Evolutionary conservation across 2,797 vertebrate genomes (phyloP).

Genomic region (Lutjanus argentimaculatus): DNA sequence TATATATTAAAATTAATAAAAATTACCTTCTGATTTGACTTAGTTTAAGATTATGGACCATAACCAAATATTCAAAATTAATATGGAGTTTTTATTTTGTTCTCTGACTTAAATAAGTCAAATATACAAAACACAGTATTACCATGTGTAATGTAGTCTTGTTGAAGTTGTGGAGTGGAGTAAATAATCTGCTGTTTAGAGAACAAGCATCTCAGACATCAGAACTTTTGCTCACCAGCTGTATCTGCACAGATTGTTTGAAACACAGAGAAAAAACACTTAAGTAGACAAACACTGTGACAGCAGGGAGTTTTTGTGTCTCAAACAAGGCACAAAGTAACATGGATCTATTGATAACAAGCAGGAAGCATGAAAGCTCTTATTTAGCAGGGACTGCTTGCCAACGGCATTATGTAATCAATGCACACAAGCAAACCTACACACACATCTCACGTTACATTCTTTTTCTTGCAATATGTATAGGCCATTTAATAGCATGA

Average conservation of each 20-base stretch:
- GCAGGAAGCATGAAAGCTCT: constrained; percentile 50
- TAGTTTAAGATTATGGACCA: background rate
- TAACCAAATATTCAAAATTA: background rate
- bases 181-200: background rate
- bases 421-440: constrained; percentile 42
- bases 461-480: constrained; percentile 8
- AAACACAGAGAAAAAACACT: background rate
- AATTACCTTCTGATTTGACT: background rate
- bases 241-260: background rate
- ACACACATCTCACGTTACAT: constrained; percentile 49
- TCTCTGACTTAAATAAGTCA: constrained; percentile 6
- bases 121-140: background rate
- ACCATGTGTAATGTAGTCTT: background rate
- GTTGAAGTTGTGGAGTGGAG: background rate
- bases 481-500: background rate
- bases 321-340: constrained; percentile 28
- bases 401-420: constrained; percentile 67
- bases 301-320: background rate
- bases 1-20: background rate
- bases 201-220: background rate
- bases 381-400: constrained; percentile 49
- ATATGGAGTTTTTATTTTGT: background rate
- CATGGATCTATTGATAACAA: constrained; percentile 48
- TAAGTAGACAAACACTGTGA: background rate
- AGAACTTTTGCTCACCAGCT: constrained; percentile 27